A percentile compares a stretch with the other conserved stretches of the same genome.
These are phyloP conservation scores for Poeciliopsis turrubarensis DNA, from an alignment of 2,113 vertebrate genomes.

Conservation along the genomic window DNA sequence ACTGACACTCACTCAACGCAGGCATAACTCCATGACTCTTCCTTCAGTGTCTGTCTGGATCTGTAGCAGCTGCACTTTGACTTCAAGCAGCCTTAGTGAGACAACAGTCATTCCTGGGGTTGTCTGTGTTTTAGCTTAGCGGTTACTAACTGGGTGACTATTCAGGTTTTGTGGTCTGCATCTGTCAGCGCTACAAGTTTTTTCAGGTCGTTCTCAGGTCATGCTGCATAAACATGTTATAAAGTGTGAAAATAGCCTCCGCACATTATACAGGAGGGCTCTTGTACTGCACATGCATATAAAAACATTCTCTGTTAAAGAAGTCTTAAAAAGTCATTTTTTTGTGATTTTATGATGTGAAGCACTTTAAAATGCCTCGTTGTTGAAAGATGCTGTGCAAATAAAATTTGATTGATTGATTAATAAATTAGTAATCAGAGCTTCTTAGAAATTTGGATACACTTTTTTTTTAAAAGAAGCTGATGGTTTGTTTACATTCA, in stretches of 20 bases:
- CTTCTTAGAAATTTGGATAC: background rate
- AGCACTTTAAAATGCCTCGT: no score
- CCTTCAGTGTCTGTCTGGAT: conserved; percentile 64
- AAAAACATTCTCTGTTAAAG: background rate
- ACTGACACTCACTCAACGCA: conserved; percentile 47
- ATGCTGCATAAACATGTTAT: background rate
- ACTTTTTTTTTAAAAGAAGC: background rate
- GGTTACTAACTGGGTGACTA: conserved; percentile 44
- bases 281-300: background rate
- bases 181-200: conserved; percentile 14
- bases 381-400: no score
- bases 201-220: conserved; percentile 5
- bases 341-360: no score
- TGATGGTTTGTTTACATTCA: background rate
- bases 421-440: background rate
- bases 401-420: no score
- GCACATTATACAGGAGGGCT: no score
- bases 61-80: conserved; percentile 58
- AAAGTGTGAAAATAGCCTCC: background rate
- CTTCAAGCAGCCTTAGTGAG: conserved; percentile 49
- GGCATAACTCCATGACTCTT: conserved; percentile 64
- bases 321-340: background rate
- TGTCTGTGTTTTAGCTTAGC: conserved; percentile 65
- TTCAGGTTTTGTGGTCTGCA: conserved; percentile 25
- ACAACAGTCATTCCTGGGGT: conserved; percentile 41